Evolutionary conservation across 2,888 invertebrate genomes (phyloP), one percentile per base, ranked within the genome.

Genomic region (Acanthosepion lycidas): DNA sequence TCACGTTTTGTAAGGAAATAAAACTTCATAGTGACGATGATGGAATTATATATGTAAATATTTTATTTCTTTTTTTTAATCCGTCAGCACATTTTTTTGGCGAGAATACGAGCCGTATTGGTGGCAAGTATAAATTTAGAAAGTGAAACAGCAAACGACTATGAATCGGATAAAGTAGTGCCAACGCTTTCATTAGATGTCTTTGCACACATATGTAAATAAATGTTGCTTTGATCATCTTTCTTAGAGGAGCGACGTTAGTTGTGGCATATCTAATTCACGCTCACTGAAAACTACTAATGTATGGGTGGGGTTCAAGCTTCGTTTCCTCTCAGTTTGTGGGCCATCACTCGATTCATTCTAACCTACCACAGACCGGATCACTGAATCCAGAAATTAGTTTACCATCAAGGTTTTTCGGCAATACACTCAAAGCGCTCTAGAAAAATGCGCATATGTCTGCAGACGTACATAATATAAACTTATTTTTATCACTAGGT

Each of bases 301-400:
- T 78, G n/a, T 78, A n/a, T 78, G 78, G 78, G 78, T 78, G 78
- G n/a, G 78, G 78, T 78, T 78, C n/a, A 78, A 78, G 78, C 78
- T 15, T n/a, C 78, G n/a, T 78, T 15, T 78, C n/a, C 23, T 15
- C n/a, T n/a, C n/a, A n/a, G 15, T 15, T 18, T 78, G n/a, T 78
- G 78, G 23, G 59, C 78, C 28, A 9, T 78, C 78, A n/a, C n/a
- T n/a, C 15, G 12, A 6, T 12, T 78, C 28, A n/a, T n/a, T n/a
- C n/a, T 64, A 64, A 28, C 78, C n/a, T 78, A 78, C 78, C n/a
- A 15, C 78, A 78, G 28, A 78, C n/a, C 78, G n/a, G 78, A 78
- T 78, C 28, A n/a, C 28, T 78, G 78, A 15, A 78, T 78, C 8
- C n/a, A n/a, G n/a, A 15, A 78, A 78, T 78, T 28, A n/a, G 78